Base-by-base conservation (phyloP, 53 echinoderm and acorn worm species). In the Arbacia lixula region DNA sequence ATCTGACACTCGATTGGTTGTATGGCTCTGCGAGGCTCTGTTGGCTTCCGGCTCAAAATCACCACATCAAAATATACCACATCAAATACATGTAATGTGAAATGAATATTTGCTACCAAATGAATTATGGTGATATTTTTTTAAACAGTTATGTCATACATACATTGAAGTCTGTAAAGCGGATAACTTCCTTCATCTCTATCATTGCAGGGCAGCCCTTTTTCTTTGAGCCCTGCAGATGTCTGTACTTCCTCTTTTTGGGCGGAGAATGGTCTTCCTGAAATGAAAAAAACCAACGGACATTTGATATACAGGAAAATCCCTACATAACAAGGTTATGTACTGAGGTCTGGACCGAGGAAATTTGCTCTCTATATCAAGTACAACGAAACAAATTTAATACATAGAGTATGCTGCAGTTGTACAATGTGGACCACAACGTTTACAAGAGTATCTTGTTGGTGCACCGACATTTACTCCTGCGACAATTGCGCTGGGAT, bases 161-260 rank as follows among this genome's bases (percentile, higher is more conserved):
- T 64, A 63, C 63, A 63, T 63, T 31, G 31, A 29, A 64, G 64
- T 64, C 64, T 34, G 64, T 64, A 32, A 64, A 64, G 17, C 64
- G 64, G 33, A 64, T 64, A 31, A 64, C 64, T 64, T 64, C 64
- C 64, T 64, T 64, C 64, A 64, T 64, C 31, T 64, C 64, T 64
- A 64, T 64, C 64, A 64, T 17, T 28, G 64, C 64, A 34, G 64
- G 64, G 12, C 64, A 64, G 29, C 64, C 64, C 64, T 64, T 64
- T 33, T 64, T 34, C 64, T 3, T 64, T 33, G 64, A 5, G 3
- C 34, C 64, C 64, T 64, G 29, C 29, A 31, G 35, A 64, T 12
- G 64, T 64, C 34, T 28, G 34, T 64, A 64, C 31, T 12, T 64
- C 30, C 64, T 64, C 64, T 64, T 64, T 64, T 16, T 64, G 64